Base-by-base conservation (phyloP, 2,888 invertebrate species). In the Cerceris ruficornis region DNA sequence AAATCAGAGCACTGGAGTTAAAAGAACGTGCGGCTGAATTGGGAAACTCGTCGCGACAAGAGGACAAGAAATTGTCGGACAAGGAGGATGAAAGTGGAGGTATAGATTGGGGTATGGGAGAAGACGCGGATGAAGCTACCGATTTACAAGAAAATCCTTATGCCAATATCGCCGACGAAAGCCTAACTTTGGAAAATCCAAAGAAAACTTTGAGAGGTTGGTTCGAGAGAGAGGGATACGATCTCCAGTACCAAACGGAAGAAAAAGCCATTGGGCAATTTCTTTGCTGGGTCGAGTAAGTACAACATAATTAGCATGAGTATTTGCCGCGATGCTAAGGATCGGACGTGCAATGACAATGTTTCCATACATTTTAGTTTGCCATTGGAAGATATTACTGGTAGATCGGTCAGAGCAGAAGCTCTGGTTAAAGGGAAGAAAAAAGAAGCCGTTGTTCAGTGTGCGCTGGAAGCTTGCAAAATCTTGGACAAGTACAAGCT, bases 31-130 rank as follows among this genome's bases (percentile, higher is more conserved):
- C 7, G 9, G 50, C 4, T 17, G 50, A 58, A 39, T 0, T 0
- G 15, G 17, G 54, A 9, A 42, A 15, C 17, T 17, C 9, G 0
- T 13, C 0, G n/a, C 13, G 49, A 46, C 50, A 62, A n/a, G 58
- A 94, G 83, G 93, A 93, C 81, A 93, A 93, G 87, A 93, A 91
- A 66, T 93, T 93, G 60, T 93, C 91, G 87, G 91, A 91, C 80
- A 94, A 93, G 85, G 93, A 93, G 82, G 93, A 93, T 52, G 94
- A 94, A 70, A 95, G 95, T 46, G 95, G 95, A 81, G 98, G 98
- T 5, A 96, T 98, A 79, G 95, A 96, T 90, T 99, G 99, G 99
- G 99, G 99, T 85, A 97, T 99, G 96, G 95, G 96, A 95, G 98
- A 98, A 83, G 98, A 98, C 88, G 98, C 97, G 0, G 97, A 97